Evolutionary conservation across 2,888 invertebrate species (phyloP).

Genomic region (Hydropsyche betteni): DNA sequence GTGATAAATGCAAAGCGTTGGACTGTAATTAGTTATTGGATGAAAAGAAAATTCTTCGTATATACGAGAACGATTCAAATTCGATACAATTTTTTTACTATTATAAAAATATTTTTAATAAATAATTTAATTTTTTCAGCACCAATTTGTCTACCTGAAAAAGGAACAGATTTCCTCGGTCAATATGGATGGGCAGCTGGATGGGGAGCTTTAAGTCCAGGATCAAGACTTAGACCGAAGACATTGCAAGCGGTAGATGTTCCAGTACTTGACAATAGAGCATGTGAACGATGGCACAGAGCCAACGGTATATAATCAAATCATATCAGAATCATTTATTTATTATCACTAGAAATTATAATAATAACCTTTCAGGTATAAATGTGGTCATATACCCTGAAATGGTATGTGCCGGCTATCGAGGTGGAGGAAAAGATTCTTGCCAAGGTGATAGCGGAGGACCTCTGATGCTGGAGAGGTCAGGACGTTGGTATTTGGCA

Average conservation of each 20-base stretch:
- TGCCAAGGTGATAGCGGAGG: slow-evolving; percentile 87
- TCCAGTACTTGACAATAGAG: slow-evolving; percentile 89
- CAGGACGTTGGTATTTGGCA: slow-evolving; percentile 89
- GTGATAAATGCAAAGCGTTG: too few species aligned
- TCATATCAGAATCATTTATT: not conserved
- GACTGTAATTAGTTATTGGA: too few species aligned
- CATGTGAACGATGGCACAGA: slow-evolving; percentile 72
- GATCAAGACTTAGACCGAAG: slow-evolving; percentile 86
- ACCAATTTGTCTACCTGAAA: slow-evolving; percentile 90
- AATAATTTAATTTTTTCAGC: slow-evolving; percentile 62
- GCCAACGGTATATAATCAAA: slow-evolving; percentile 64
- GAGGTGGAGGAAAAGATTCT: slow-evolving; percentile 85
- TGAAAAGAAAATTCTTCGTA: too few species aligned
- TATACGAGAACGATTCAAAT: too few species aligned
- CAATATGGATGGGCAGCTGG: slow-evolving; percentile 93
- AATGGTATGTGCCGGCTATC: slow-evolving; percentile 94
- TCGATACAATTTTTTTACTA: too few species aligned
- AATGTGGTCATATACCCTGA: slow-evolving; percentile 93
- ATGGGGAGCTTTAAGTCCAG: slow-evolving; percentile 88
- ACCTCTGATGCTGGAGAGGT: slow-evolving; percentile 87
- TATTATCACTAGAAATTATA: not conserved
- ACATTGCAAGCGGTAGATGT: slow-evolving; percentile 92
- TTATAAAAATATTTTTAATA: too few species aligned
- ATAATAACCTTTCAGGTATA: slow-evolving; percentile 67
- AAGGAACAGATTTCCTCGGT: slow-evolving; percentile 88